These are phyloP conservation scores for Lanius collurio DNA, from an alignment of 2,113 vertebrate species.

Conservation along the genomic window DNA sequence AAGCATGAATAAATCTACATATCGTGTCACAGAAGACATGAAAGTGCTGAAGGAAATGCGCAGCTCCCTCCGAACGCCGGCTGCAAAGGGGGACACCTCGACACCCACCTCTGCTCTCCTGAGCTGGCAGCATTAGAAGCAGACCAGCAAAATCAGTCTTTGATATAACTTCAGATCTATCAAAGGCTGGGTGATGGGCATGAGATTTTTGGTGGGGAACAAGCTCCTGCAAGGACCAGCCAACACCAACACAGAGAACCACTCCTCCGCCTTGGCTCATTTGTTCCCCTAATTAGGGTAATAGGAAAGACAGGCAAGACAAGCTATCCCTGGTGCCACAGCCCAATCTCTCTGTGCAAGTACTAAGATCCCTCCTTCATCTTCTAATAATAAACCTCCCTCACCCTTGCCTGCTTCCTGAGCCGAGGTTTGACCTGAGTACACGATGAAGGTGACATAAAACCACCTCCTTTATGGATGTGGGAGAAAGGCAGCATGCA, in stretches of 20 bases:
- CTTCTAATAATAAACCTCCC: background rate
- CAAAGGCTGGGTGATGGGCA: background rate
- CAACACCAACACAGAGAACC: fast-evolving
- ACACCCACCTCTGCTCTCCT: background rate
- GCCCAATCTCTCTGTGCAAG: background rate
- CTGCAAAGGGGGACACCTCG: background rate
- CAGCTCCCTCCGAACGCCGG: fast-evolving
- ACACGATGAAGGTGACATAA: fast-evolving
- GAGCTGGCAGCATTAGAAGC: fast-evolving
- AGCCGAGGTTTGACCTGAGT: fast-evolving
- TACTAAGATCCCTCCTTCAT: background rate
- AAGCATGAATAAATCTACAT: slow-evolving; percentile 38
- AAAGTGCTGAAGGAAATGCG: background rate
- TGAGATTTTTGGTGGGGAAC: fast-evolving
- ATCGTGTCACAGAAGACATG: background rate
- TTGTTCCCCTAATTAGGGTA: background rate
- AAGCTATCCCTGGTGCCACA: fast-evolving
- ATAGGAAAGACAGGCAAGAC: background rate
- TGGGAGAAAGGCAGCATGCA: background rate
- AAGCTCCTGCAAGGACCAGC: background rate
- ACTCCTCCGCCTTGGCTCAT: fast-evolving
- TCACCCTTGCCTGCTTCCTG: background rate
- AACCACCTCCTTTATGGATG: background rate
- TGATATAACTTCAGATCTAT: fast-evolving
- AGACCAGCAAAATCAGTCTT: background rate